phyloP scores from a whole-genome alignment of 2,888 invertebrate genomes.

The Atrina japonica region DNA sequence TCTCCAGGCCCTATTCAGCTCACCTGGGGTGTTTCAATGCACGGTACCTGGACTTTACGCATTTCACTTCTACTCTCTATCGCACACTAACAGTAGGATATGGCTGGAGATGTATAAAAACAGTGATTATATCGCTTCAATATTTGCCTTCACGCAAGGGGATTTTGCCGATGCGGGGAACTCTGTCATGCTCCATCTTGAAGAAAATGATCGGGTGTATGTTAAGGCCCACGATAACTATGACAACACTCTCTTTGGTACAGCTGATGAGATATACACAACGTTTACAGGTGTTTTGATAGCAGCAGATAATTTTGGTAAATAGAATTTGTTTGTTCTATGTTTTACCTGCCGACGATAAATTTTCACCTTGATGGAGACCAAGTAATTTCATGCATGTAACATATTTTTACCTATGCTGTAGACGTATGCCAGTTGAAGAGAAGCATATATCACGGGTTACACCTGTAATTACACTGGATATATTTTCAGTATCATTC shows the following conservation, averaged over 20 bases:
- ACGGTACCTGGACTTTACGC: constrained; percentile 26
- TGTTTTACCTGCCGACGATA: neutral
- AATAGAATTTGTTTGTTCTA: too few species aligned
- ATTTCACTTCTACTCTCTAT: neutral
- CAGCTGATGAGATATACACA: constrained; percentile 40
- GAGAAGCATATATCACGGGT: too few species aligned
- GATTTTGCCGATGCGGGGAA: constrained; percentile 54
- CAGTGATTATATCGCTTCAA: constrained; percentile 43
- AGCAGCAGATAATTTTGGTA: constrained; percentile 1
- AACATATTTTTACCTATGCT: too few species aligned
- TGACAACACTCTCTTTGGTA: constrained; percentile 43
- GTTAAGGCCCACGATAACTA: constrained; percentile 22
- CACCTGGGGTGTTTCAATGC: constrained; percentile 19
- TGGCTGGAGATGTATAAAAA: constrained; percentile 46
- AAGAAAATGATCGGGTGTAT: constrained; percentile 32
- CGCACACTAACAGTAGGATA: constrained; percentile 2
- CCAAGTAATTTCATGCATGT: too few species aligned
- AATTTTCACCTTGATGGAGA: too few species aligned
- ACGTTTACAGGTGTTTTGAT: constrained; percentile 38
- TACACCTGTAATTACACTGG: too few species aligned
- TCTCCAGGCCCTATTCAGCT: constrained; percentile 4
- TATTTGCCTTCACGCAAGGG: constrained; percentile 40
- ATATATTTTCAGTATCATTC: too few species aligned
- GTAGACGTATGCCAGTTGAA: too few species aligned
- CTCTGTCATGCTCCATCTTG: constrained; percentile 46